A percentile compares a stretch with the other conserved stretches of the same genome.
Evolutionary conservation across 2,888 invertebrate species (phyloP).

Genomic region (Acanthosepion pharaonis): DNA sequence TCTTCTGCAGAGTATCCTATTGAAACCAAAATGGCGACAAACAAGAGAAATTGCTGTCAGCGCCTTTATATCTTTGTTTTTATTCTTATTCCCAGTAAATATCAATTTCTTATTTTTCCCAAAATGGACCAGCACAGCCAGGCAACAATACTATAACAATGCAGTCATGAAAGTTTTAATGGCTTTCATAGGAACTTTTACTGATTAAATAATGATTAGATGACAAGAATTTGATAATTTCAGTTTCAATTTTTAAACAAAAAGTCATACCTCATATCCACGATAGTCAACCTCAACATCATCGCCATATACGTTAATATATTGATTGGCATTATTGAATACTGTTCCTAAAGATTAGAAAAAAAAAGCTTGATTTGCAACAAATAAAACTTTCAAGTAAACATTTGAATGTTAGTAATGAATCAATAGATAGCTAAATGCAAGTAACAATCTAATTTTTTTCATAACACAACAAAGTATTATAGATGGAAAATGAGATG

Average conservation of each 20-base stretch:
- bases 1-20: too few species aligned
- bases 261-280: conserved; percentile 79
- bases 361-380: conserved; percentile 24
- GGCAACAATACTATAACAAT: too few species aligned
- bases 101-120: too few species aligned
- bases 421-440: neutral
- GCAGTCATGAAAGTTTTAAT: neutral
- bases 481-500: too few species aligned
- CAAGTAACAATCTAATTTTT: too few species aligned
- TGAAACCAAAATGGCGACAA: too few species aligned
- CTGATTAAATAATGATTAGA: too few species aligned
- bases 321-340: conserved; percentile 97
- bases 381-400: neutral
- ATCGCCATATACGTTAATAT: conserved; percentile 98
- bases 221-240: neutral
- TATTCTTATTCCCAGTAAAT: too few species aligned
- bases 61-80: too few species aligned
- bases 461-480: too few species aligned
- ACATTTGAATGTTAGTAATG: neutral
- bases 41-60: too few species aligned
- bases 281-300: conserved; percentile 99
- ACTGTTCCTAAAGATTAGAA: conserved; percentile 83
- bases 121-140: too few species aligned
- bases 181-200: neutral
- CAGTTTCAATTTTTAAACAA: neutral